A percentile compares a stretch with the other conserved stretches of the same genome.
Evolutionary conservation across 1,140 invertebrate species (phyloP).

Genomic region (Drosophila lacertosa): DNA sequence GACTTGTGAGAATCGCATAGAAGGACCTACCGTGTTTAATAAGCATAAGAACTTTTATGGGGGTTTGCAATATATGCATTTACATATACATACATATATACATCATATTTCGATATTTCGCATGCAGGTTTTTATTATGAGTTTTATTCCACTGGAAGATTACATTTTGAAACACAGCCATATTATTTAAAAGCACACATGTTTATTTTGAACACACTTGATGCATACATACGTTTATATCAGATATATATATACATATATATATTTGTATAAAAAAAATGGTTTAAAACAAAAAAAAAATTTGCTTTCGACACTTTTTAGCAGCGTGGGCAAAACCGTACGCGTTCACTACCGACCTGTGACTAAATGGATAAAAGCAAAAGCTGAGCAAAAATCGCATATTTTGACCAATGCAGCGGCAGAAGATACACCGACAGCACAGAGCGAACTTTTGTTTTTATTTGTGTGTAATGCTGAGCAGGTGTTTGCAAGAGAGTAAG

Average conservation of each 20-base stretch:
- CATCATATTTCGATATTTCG: background rate
- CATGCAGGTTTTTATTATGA: slow-evolving; percentile 3
- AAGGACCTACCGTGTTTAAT: background rate
- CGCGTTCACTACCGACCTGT: slow-evolving; percentile 38
- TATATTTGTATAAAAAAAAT: slow-evolving; percentile 8
- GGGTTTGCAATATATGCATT: background rate
- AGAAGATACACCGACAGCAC: too few relatives aligned
- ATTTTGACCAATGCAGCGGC: slow-evolving; percentile 19
- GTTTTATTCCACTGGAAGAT: background rate
- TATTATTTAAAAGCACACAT: slow-evolving; percentile 1
- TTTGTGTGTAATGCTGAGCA: slow-evolving; percentile 29
- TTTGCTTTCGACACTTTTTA: slow-evolving; percentile 16
- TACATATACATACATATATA: slow-evolving; percentile 1
- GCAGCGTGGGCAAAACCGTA: slow-evolving; percentile 23
- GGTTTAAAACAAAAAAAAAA: slow-evolving; percentile 1
- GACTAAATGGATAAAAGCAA: slow-evolving; percentile 42
- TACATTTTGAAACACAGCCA: slow-evolving; percentile 1
- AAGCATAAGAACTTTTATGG: background rate
- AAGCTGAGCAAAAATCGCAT: slow-evolving; percentile 18
- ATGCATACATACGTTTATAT: slow-evolving; percentile 3
- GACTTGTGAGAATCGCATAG: background rate
- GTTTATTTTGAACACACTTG: background rate
- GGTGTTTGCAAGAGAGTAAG: slow-evolving; percentile 23
- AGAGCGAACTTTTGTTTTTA: slow-evolving; percentile 35
- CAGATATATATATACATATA: background rate